Evolutionary conservation across 2,113 vertebrate species (phyloP), one percentile per base, ranked within the genome.

Genomic region (Ranitomeya imitator): DNA sequence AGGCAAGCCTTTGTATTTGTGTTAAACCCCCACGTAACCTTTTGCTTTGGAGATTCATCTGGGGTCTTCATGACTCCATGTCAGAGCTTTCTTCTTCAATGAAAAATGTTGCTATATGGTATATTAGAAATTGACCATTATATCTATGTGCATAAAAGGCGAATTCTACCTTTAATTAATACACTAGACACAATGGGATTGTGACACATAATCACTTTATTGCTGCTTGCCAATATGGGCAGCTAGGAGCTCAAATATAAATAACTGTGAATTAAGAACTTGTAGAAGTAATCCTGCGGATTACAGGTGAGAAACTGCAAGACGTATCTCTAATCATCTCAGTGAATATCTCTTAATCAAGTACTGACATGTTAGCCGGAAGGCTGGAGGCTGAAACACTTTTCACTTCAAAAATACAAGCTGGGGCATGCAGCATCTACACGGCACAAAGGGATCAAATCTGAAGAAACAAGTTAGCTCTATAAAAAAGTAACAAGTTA

Each of bases 261-360:
- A 57, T 23, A 26, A 73, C 83, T 71, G 67, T 54, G 69, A 85
- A 85, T 57, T 21, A 85, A 57, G 26, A 57, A 59, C 16, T 60
- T 85, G 69, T 14, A 45, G n/a, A 59, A 74, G 18, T 85, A 85
- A 85, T 74, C 69, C 67, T 74, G 67, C 4, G 54, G 83, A 73
- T 85, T 73, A 74, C 83, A 74, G 83, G 69, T 59, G 83, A 74
- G 55, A 85, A 85, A 85, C 67, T 73, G 45, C 67, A 54, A 74
- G 69, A 45, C 18, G 69, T 74, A 57, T 85, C 52, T 57, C 54
- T 74, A 85, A 74, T 74, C 52, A 85, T 65, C 26, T 14, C 14
- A 13, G 54, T n/a, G 76, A 74, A 59, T 85, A 85, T 85, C 54
- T 60, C 23, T n/a, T 76, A 85, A 85, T 85, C 83, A 85, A 85